Base-by-base conservation (phyloP, 2,888 invertebrate genomes). In the Xestia ashworthii region DNA sequence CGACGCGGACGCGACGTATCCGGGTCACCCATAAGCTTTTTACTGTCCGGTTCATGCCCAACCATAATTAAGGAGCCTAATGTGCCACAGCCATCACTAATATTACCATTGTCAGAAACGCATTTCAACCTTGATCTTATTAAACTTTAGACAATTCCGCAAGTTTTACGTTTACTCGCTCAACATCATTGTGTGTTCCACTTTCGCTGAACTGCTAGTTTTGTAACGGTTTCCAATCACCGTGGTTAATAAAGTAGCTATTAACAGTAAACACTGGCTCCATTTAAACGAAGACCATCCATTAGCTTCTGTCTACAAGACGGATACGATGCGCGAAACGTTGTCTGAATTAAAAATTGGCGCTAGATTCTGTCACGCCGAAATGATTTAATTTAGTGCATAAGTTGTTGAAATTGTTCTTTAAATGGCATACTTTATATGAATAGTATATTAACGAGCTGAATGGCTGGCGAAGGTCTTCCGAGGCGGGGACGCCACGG, bases 381-480 rank as follows among this genome's bases (percentile, higher is more conserved):
- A 80, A 87, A 88, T 80, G 78, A 50, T 77, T 82, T 79, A 82
- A 81, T 83, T 86, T 71, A 84, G 71, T 83, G 84, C 82, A 83
- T 76, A 83, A 90, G 88, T 91, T 89, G 90, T 86, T 86, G 75
- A 89, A 90, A 91, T 91, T 87, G 87, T 77, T 87, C 69, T 83
- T 81, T 89, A 90, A 89, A 85, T 91, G 88, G 87, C 87, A 84
- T 85, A 76, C 74, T 77, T 80, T 81, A 78, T 83, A 74, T 60
- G 87, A 70, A 85, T 76, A 85, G 87, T 84, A 87, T 90, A 90
- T 90, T 92, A 93, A 93, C 92, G 85, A 93, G 92, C 91, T 92
- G 87, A 93, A 94, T 92, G 87, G 89, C 80, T 84, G 78, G 76
- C 82, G 93, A 93, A 94, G 94, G 93, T 88, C 93, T 93, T 88